Base-by-base conservation (phyloP, 2,888 invertebrate species). In the Lycia hirtaria region DNA sequence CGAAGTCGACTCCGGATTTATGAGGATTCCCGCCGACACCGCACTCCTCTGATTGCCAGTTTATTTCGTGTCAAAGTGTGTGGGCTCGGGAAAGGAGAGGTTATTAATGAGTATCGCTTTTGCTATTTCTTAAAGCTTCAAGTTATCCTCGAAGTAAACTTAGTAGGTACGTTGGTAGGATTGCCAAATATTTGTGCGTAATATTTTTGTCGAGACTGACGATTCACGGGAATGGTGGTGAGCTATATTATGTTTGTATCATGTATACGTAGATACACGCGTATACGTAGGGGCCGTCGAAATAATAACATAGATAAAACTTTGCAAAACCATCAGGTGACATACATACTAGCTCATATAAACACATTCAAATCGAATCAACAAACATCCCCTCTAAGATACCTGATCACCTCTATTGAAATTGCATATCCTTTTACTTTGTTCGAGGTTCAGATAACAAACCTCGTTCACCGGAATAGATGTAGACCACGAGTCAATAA, bases 41-140 rank as follows among this genome's bases (percentile, higher is more conserved):
- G 85, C 85, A 87, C 87, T 87, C 75, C 78, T 74, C 71, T 84
- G 88, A 88, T 90, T 88, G 88, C 86, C 85, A 80, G 88, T 88
- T 88, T 88, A 87, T 88, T 87, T 83, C 75, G 83, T 83, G 83
- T 81, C 84, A 82, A 83, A 85, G 81, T 86, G 89, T 86, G 88
- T 87, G 77, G 73, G 78, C 73, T 59, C 50, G 20, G 20, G 40
- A 51, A 47, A 22, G 47, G n/a, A 28, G n/a, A 12, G 26, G 32
- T 30, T 53, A 53, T 40, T 45, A 50, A 49, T 56, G 43, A 32
- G 15, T 26, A 54, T 38, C 10, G 43, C 48, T 44, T 44, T 24
- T 12, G 20, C n/a, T 10, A 32, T 45, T 33, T 45, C 30, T 44
- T 32, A 14, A 0, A 12, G 19, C 7, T 19, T 15, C 5, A 26